Conservation (phyloP, 2,113 vertebrate genomes). For the Alaudala cheleensis region DNA sequence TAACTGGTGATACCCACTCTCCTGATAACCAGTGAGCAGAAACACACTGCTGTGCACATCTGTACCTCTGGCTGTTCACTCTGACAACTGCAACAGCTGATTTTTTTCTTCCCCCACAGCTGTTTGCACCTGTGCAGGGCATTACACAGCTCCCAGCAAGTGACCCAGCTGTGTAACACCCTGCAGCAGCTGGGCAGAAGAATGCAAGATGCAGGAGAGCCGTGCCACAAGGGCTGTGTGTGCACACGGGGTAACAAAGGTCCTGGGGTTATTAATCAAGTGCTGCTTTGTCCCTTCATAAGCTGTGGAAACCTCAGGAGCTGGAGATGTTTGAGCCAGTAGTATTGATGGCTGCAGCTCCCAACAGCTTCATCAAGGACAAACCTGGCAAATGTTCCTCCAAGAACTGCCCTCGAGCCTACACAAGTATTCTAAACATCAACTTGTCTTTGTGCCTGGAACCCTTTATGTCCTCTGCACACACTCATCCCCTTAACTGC, state of each 20-base stretch:
- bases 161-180: neutral
- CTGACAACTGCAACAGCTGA: neutral
- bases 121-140: neutral
- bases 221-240: neutral
- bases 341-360: neutral
- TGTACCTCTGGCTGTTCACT: neutral
- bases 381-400: neutral
- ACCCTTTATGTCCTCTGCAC: neutral
- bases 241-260: neutral
- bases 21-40: neutral
- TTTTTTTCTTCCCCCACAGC: neutral
- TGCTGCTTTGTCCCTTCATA: neutral
- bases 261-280: neutral
- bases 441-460: neutral
- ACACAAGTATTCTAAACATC: neutral
- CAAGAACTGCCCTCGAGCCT: neutral
- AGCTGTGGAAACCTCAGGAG: neutral
- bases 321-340: neutral
- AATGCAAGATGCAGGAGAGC: neutral
- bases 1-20: neutral
- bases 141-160: neutral
- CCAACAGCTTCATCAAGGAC: neutral
- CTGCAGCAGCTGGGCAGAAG: constrained; percentile 3
- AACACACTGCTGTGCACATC: neutral
- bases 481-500: neutral